Evolutionary conservation across 2,113 vertebrate species (phyloP), one percentile per base, ranked within the genome.

Genomic region (Oreochromis tanganicae): DNA sequence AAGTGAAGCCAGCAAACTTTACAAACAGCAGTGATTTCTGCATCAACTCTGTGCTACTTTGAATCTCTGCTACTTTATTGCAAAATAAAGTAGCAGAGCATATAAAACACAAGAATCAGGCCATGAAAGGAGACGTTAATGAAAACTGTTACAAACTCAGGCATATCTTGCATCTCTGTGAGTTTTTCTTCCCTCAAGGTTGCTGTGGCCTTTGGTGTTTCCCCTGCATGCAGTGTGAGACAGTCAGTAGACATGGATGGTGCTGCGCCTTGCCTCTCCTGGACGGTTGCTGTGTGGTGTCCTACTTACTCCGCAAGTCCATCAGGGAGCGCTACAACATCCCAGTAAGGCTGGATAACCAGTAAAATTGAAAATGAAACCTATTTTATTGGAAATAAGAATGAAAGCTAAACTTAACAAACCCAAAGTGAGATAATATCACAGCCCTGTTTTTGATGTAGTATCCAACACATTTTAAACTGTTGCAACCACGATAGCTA

Each of bases 1-100:
- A 90, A 96, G 94, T 87, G 41, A 7, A 43, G 7, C 4, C 41
- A 50, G 17, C 3, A 14, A 38, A 52, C 10, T 24, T 14, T 46
- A 36, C 16, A 68, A 71, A 29, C 61, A 66, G 61, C 61, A 66
- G 61, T 13, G 61, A 38, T 63, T 63, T 63, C 59, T 63, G 9
- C 29, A 63, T 63, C 59, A 36, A 36, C 59, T 41, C 11, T 41
- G 7, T 41, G 63, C 12, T 61, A 32, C 1, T 61, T 9, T 17
- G 57, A 61, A 27, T 27, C 27, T 27, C 27, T 27, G 27, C 27
- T 27, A 27, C 27, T 27, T 27, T 27, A 27, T 27, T 27, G 13
- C 46, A 48, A 3, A 16, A 48, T 16, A 14, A 27, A 27, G 14
- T 16, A 48, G 6, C 14, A 16, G 6, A 7, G 46, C 16, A 50